Evolutionary conservation across 2,797 vertebrate genomes (phyloP).

Genomic region (Channallabes apus): DNA sequence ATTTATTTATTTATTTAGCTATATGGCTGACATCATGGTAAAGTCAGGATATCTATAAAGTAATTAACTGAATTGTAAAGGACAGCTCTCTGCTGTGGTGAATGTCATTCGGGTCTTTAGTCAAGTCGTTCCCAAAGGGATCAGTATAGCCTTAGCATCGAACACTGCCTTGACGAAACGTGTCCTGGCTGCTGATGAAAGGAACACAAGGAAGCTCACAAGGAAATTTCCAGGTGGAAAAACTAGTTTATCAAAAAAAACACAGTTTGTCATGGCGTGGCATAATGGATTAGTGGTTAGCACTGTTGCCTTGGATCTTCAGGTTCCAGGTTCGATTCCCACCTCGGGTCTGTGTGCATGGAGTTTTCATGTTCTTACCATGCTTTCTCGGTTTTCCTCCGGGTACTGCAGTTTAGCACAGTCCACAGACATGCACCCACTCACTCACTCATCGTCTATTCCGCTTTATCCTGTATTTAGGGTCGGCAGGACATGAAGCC

Average conservation of each 20-base stretch:
- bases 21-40: slow-evolving; percentile 32
- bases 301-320: no score
- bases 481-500: no score
- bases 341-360: no score
- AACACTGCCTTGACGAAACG: slow-evolving; percentile 52
- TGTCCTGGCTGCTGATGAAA: slow-evolving; percentile 47
- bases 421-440: no score
- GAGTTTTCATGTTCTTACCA: no score
- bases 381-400: no score
- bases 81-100: slow-evolving; percentile 45
- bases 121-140: slow-evolving; percentile 53
- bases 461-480: no score
- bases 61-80: slow-evolving; percentile 56
- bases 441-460: no score
- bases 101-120: slow-evolving; percentile 55
- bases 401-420: no score
- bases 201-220: not conserved
- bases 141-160: slow-evolving; percentile 52
- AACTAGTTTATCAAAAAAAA: slow-evolving; percentile 12
- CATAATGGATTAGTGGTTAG: no score
- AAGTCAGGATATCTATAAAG: slow-evolving; percentile 44
- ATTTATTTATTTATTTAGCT: not conserved
- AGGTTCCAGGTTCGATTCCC: no score
- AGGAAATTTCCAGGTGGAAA: slow-evolving; percentile 29
- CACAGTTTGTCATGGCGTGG: not conserved